A percentile compares a stretch with the other conserved stretches of the same genome.
Evolutionary conservation across 1,140 invertebrate genomes (phyloP).

Genomic region (Microplitis demolitor): DNA sequence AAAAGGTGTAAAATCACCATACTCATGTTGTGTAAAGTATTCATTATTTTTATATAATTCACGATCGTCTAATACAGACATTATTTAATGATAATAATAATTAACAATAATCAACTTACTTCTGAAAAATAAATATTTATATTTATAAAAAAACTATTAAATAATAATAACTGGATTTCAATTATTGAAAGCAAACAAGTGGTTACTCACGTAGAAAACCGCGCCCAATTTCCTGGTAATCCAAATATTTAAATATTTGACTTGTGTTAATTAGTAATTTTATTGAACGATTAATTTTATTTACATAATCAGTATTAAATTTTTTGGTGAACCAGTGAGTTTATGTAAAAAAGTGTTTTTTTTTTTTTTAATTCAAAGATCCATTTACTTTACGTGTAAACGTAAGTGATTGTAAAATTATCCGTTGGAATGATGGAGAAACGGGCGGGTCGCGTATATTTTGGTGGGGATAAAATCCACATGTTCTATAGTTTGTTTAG

Average conservation of each 20-base stretch:
- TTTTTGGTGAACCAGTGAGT: no score
- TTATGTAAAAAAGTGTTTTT: background rate
- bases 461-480: conserved; percentile 41
- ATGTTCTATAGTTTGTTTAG: background rate
- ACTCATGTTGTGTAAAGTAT: conserved; percentile 66
- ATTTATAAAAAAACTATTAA: conserved; percentile 27
- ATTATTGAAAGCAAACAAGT: conserved; percentile 5
- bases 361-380: background rate
- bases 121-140: conserved; percentile 52
- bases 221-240: background rate
- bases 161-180: background rate
- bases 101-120: conserved; percentile 41
- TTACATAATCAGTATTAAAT: no score
- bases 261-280: background rate
- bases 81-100: conserved; percentile 55
- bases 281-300: no score
- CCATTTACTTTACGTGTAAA: no score
- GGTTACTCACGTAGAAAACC: conserved; percentile 16
- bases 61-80: conserved; percentile 70
- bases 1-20: conserved; percentile 73
- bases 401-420: no score
- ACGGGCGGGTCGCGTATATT: conserved; percentile 46
- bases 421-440: background rate
- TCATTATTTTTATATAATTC: conserved; percentile 71
- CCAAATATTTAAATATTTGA: background rate